phyloP scores from a whole-genome alignment of 1,140 invertebrate genomes.

The Achroia grisella region DNA sequence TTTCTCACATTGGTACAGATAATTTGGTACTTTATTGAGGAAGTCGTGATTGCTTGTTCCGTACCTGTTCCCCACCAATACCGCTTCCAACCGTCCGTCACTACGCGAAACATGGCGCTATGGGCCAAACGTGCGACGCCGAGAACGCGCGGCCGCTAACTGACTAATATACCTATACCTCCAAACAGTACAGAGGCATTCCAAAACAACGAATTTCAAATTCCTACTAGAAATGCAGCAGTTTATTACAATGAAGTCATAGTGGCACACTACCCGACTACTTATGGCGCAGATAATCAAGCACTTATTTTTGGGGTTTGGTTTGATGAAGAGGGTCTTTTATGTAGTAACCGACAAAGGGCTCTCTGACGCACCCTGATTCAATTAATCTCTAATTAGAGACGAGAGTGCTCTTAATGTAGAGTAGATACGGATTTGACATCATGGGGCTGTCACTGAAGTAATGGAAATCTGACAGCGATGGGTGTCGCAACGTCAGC shows the following conservation, averaged over 20 bases:
- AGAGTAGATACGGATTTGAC: constrained; percentile 51
- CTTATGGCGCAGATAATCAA: not conserved
- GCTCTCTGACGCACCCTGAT: constrained; percentile 42
- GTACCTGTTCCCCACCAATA: constrained; percentile 73
- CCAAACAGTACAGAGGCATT: constrained; percentile 3
- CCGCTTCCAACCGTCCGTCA: constrained; percentile 63
- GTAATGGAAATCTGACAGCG: constrained; percentile 62
- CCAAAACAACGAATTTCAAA: constrained; percentile 16
- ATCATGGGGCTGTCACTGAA: constrained; percentile 46
- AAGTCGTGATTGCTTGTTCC: constrained; percentile 50
- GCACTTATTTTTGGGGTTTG: constrained; percentile 2
- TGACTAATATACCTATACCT: constrained; percentile 25
- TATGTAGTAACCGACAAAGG: constrained; percentile 36
- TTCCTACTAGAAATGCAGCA: constrained; percentile 1
- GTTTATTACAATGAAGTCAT: too few relatives aligned
- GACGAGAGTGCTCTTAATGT: constrained; percentile 63
- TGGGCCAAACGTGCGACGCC: constrained; percentile 48
- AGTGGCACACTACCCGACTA: too few relatives aligned
- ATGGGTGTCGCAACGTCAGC: constrained; percentile 21
- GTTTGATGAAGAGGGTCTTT: constrained; percentile 16
- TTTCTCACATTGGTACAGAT: constrained; percentile 14
- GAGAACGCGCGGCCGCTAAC: constrained; percentile 49
- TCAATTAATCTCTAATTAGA: constrained; percentile 68
- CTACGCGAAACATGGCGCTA: constrained; percentile 60
- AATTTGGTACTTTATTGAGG: constrained; percentile 39